Conservation (phyloP, 2,888 invertebrate species). For the Pollenia griseotomentosa region DNA sequence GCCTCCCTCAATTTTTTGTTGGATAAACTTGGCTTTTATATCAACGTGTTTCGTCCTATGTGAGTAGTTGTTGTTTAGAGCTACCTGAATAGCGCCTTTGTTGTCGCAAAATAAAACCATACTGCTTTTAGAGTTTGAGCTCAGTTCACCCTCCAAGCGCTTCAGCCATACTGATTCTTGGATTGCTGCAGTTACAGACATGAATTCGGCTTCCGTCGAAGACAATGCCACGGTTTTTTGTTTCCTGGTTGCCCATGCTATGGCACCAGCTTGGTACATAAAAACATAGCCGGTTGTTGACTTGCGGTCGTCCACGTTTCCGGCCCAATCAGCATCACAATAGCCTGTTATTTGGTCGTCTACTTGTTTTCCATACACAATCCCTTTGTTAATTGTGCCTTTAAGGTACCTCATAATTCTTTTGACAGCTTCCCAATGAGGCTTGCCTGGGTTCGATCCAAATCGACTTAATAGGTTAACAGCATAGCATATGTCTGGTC, state of each 20-base stretch:
- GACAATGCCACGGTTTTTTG: conserved; percentile 11
- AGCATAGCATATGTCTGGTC: no score
- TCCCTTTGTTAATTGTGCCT: conserved; percentile 45
- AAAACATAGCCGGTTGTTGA: background rate
- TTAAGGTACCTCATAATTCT: conserved; percentile 55
- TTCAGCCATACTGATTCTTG: no score
- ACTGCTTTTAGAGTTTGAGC: no score
- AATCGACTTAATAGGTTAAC: no score
- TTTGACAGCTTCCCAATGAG: conserved; percentile 58
- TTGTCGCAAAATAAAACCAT: background rate
- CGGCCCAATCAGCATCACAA: background rate
- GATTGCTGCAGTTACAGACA: no score
- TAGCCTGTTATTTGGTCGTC: background rate
- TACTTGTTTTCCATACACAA: conserved; percentile 43
- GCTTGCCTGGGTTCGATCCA: no score
- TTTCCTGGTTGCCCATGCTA: background rate
- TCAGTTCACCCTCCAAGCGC: no score
- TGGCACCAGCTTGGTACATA: background rate
- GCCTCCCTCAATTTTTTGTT: background rate
- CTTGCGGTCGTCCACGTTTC: background rate
- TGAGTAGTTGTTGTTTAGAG: no score
- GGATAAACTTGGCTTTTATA: no score
- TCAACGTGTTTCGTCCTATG: no score
- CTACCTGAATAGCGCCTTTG: background rate
- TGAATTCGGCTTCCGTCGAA: background rate